Evolutionary conservation across 2,113 vertebrate genomes (phyloP), one percentile per base, ranked within the genome.

Genomic region (Triplophysa tibetana): DNA sequence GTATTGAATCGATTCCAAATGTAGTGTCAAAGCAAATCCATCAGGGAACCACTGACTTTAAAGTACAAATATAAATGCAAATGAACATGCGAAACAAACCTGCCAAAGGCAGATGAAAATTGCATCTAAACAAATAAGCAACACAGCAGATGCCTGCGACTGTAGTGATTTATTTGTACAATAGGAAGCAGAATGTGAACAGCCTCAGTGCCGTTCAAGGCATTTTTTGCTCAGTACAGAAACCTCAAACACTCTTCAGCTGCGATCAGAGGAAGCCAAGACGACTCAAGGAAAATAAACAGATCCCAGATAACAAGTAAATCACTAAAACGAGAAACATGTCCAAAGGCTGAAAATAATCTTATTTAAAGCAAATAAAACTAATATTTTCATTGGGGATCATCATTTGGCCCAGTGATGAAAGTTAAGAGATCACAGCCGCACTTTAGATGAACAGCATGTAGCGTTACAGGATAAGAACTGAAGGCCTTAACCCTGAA

Each of bases 121-220:
- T 60, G 58, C 21, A 52, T 69, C 11, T 61, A 21, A 75, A 58
- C 58, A 81, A 24, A 77, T 54, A 33, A 77, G 24, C 50, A 78
- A 75, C 21, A 75, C 33, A 70, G 75, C 74, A 65, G 80, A 78
- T 23, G 70, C 70, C 33, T 85, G 89, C 86, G 86, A 85, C 87
- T 88, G 91, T 77, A 90, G 90, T 92, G 89, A 90, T 93, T 94
- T 93, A 93, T 93, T 93, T 91, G 88, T 90, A 92, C 90, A 91
- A 88, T 84, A 88, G 68, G 84, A 90, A 85, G 90, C 83, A 70
- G 82, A 88, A 74, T 87, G 88, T 90, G 91, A 87, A 89, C 88
- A 73, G 83, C 81, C 89, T 85, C 82, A 82, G 82, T 66, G 88
- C 81, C 82, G 86, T 86, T 82, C 81, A 77, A 79, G 87, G 83